A percentile compares a stretch with the other conserved stretches of the same genome.
phyloP scores from a whole-genome alignment of 1,140 invertebrate species.

The Eciton burchellii region DNA sequence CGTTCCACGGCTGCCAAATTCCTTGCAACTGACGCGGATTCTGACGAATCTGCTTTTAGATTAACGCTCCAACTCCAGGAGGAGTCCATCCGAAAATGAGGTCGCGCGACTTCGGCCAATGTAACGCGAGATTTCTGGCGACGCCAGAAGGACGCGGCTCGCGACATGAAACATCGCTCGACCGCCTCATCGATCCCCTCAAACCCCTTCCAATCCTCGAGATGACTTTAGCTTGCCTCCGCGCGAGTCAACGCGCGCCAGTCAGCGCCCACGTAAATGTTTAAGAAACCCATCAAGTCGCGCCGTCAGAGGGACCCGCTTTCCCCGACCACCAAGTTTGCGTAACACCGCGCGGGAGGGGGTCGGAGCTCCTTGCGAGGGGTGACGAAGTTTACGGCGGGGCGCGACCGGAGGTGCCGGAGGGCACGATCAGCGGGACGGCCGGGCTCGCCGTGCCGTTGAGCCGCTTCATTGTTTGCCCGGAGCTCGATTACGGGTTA shows the following conservation, averaged over 20 bases:
- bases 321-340: constrained; percentile 62
- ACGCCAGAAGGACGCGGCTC: not conserved
- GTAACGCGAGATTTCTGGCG: not conserved
- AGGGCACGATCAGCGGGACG: constrained; percentile 51
- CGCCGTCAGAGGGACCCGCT: not conserved
- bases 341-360: constrained; percentile 35
- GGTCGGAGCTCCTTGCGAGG: constrained; percentile 61
- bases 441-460: constrained; percentile 35
- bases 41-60: constrained; percentile 37
- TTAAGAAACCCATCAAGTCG: constrained; percentile 43
- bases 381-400: constrained; percentile 64
- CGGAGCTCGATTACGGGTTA: constrained; percentile 75
- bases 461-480: constrained; percentile 71
- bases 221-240: not conserved
- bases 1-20: constrained; percentile 42
- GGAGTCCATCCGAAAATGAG: constrained; percentile 45
- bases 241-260: not conserved
- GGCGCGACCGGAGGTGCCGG: constrained; percentile 27
- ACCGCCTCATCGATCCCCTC: not conserved
- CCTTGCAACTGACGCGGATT: constrained; percentile 15
- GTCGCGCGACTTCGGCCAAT: not conserved
- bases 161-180: not conserved
- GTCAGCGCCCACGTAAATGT: constrained; percentile 18
- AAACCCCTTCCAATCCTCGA: constrained; percentile 4
- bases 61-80: constrained; percentile 46